Percentiles rank a stretch among this genome's conserved stretches.
Evolutionary conservation across 2,113 vertebrate genomes (phyloP).

Genomic region (Indri indri): DNA sequence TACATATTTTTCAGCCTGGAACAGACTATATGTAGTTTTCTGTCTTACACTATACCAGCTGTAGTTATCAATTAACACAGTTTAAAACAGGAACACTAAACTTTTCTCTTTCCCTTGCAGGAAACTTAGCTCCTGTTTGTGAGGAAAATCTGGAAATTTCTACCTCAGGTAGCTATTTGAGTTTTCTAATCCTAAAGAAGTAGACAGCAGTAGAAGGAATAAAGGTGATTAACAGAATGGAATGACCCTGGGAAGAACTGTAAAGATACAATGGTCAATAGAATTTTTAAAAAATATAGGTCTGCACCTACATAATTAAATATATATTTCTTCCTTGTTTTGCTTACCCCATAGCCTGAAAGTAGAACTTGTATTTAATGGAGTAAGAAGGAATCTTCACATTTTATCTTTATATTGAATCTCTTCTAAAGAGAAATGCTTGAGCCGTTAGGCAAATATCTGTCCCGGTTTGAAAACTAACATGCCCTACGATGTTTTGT

Average conservation of each 20-base stretch:
- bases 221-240: not conserved
- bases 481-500: not conserved
- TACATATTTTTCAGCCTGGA: not conserved
- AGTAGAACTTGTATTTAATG: not conserved
- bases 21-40: not conserved
- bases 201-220: not conserved
- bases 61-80: not conserved
- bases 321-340: not conserved
- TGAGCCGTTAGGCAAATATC: not conserved
- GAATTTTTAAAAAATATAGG: not conserved
- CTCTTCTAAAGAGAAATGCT: constrained; percentile 40
- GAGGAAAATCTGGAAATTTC: constrained; percentile 28
- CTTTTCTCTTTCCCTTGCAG: not conserved
- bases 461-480: not conserved
- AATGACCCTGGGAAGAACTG: not conserved
- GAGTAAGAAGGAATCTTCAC: not conserved
- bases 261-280: not conserved
- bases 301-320: not conserved
- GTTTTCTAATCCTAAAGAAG: not conserved
- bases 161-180: not conserved
- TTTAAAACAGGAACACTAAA: not conserved
- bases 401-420: not conserved
- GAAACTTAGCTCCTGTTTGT: not conserved
- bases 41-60: not conserved
- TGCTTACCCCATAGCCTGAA: not conserved